Base-by-base conservation (phyloP, 2,797 vertebrate species). In the Hoplostethus atlanticus region DNA sequence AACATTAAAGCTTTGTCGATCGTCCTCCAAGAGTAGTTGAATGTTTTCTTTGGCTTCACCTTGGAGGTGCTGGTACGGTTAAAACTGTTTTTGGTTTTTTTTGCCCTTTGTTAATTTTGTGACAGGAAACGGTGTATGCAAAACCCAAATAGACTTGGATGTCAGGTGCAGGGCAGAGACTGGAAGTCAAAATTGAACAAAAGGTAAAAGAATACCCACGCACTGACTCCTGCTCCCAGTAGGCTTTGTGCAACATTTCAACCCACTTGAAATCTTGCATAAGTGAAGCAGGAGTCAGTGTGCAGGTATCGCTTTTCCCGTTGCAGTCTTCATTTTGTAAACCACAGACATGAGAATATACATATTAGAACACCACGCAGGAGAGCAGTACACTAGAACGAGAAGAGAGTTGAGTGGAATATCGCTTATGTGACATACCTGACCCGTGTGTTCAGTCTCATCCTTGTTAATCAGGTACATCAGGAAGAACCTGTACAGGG, bases 381-480 rank as follows among this genome's bases (percentile, higher is more conserved):
- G 42, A 44, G 42, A 1, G 42, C 42, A 44, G 12, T 44, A 44
- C 12, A 10, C 42, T 13, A 13, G 2, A 44, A 44, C 13, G 12
- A 44, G 42, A 44, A 15, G 12, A 1, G 42, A 44, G 42, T 4
- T 12, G 11, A 46, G 44, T 46, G 12, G 1, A 13, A 15, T 46
- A 46, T 44, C 13, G 11, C 13, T 10, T n/a, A 2, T 28, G 3
- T 15, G 48, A 68, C 90, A 6, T 86, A 99, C 98, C 96, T 99
- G 98, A 73, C 98, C 98, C 4, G 98, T 99, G 92, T 99, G 97
- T 68, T 99, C 98, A n/a, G 98, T 99, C 93, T 99, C 98, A 71
- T 99, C 98, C 91, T 99, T 99, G 88, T 99, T 99, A 85, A 99
- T 98, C 73, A 99, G 94, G 90, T 99, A 98, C 98, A 99, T 99